A percentile compares a stretch with the other conserved stretches of the same genome.
These are phyloP conservation scores for Brachypalpus laphriformis DNA, from an alignment of 2,888 invertebrate genomes.

Conservation along the genomic window DNA sequence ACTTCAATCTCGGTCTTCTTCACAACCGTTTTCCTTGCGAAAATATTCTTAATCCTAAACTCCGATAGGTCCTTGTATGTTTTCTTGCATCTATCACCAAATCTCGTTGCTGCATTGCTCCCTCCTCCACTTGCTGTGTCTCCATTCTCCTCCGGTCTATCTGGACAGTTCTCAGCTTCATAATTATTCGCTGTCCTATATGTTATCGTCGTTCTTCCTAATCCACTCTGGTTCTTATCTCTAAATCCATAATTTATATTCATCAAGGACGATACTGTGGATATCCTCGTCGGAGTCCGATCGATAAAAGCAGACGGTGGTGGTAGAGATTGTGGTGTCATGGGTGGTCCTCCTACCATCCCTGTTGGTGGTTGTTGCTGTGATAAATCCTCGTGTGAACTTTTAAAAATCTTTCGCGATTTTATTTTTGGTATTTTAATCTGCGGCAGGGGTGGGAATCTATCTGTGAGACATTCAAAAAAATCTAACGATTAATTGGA, in stretches of 20 bases:
- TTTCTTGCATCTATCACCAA: conserved; percentile 79
- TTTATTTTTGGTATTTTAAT: conserved; percentile 80
- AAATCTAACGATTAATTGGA: conserved; percentile 26
- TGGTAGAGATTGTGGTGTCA: conserved; percentile 46
- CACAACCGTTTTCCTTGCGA: conserved; percentile 79
- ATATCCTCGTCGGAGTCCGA: conserved; percentile 80
- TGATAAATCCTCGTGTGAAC: conserved; percentile 76
- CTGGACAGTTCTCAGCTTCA: conserved; percentile 57
- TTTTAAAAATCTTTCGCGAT: conserved; percentile 80
- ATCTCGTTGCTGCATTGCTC: conserved; percentile 73
- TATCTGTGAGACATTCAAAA: conserved; percentile 75
- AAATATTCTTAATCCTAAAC: conserved; percentile 80
- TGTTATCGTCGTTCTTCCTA: conserved; percentile 4
- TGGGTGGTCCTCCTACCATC: conserved; percentile 19
- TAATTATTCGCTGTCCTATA: conserved; percentile 67
- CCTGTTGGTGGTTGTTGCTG: conserved; percentile 16
- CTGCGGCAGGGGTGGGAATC: conserved; percentile 78
- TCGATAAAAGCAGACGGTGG: conserved; percentile 78
- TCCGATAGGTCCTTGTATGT: conserved; percentile 81
- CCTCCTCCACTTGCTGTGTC: conserved; percentile 41
- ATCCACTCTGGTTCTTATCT: conserved; percentile 18
- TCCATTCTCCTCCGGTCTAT: conserved; percentile 28
- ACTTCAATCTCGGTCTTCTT: conserved; percentile 80
- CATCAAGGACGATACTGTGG: conserved; percentile 81
- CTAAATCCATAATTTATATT: conserved; percentile 68